Base-by-base conservation (phyloP, 1,140 invertebrate species). In the Caenorhabditis elegans region DNA sequence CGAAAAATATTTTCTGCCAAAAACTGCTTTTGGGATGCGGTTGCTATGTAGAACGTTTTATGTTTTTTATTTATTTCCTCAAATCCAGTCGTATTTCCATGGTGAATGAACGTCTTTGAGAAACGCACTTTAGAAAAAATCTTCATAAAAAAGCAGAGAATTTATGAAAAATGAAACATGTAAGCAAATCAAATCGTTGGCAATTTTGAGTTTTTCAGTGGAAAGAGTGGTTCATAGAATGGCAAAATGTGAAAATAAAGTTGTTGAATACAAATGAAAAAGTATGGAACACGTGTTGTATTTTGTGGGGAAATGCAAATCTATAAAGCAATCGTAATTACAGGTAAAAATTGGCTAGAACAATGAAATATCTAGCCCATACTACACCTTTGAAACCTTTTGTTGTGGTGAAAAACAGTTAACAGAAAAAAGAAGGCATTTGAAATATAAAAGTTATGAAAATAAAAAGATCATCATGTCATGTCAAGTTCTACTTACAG, bases 181-280 rank as follows among this genome's bases (percentile, higher is more conserved):
- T 39, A 39, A 70, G 60, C 60, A 70, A 70, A 39, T 70, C 31
- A 36, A 43, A 39, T 39, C 60, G 60, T 70, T 39, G 60, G 60
- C 60, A 34, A 34, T 15, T 22, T 60, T 19, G 13, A 22, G 39
- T 43, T 43, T 43, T 43, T 43, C 5, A 43, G 39, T 43, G n/a
- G n/a, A n/a, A n/a, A n/a, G 53, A 51, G 53, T 60, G 34, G 60
- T 70, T 70, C 34, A 70, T 70, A 70, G 17, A 70, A 70, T 60
- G 53, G 53, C 53, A 70, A 70, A 17, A 34, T 24, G 15, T 28
- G 51, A 26, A 17, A 55, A 11, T n/a, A n/a, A n/a, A n/a, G n/a
- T n/a, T n/a, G n/a, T 43, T 43, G 39, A 43, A 43, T 43, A 43
- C 5, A 24, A n/a, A 13, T 22, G 34, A 11, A n/a, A 70, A 43